Base-by-base conservation (phyloP, 2,888 invertebrate genomes). In the Hypena proboscidalis region DNA sequence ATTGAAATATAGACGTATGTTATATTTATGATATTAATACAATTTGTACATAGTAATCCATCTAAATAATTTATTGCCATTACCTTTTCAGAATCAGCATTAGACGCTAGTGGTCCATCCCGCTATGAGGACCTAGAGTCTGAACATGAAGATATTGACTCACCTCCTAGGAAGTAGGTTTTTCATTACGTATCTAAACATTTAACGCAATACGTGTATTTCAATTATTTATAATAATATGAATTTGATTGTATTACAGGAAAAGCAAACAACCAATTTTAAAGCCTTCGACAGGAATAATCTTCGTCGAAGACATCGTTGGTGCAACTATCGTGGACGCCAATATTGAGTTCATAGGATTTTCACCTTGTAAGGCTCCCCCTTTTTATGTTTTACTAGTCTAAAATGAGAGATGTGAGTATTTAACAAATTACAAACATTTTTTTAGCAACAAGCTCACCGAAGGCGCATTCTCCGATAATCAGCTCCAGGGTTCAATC, bases 221-320 rank as follows among this genome's bases (percentile, higher is more conserved):
- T 43, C 52, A 56, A 13, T 73, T 60, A 20, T 62, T 46, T 48
- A 73, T 69, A 14, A n/a, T n/a, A n/a, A n/a, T n/a, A n/a, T n/a
- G n/a, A n/a, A n/a, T 74, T 68, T 22, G 21, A n/a, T 8, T 22
- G 8, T 22, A 22, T 22, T 22, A 22, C 21, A 22, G 21, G 8
- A 22, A 22, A 22, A 3, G 1, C 5, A 22, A n/a, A 22, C 8
- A 4, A 8, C 8, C n/a, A 7, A 21, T 21, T 7, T n/a, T 21
- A n/a, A 3, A 6, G 6, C 21, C 21, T 21, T 7, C n/a, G 21
- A 21, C 21, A 3, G 21, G 21, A 4, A 1, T 21, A 6, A 21
- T 21, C 21, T 21, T n/a, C n/a, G 21, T 21, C 7, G 21, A 21
- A 1, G 21, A 22, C n/a, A 1, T 22, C 6, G 3, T 3, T 7